A percentile compares a stretch with the other conserved stretches of the same genome.
Conservation (phyloP, 2,888 invertebrate genomes). For the Poecilus cupreus region DNA sequence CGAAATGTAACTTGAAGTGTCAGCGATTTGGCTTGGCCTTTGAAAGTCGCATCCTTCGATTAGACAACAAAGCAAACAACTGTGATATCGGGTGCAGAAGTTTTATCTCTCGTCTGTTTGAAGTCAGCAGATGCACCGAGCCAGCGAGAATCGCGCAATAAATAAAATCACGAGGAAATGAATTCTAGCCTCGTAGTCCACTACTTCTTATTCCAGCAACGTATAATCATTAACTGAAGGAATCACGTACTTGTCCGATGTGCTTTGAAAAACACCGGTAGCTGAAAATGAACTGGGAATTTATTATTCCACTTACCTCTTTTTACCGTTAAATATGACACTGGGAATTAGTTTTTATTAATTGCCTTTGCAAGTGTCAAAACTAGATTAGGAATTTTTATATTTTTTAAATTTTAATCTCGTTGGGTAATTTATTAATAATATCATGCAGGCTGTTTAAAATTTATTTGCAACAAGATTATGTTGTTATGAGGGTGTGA, state of each 20-base stretch:
- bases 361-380: too few relatives aligned
- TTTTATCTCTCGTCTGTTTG: not conserved
- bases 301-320: slow-evolving; percentile 9
- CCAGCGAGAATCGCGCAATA: slow-evolving; percentile 15
- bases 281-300: slow-evolving; percentile 17
- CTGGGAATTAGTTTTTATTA: not conserved
- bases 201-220: slow-evolving; percentile 9
- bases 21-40: too few relatives aligned
- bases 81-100: too few relatives aligned
- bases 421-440: too few relatives aligned
- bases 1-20: too few relatives aligned
- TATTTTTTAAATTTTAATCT: too few relatives aligned
- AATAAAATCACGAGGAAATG: slow-evolving; percentile 35
- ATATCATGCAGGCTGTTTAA: not conserved
- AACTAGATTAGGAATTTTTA: too few relatives aligned
- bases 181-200: slow-evolving; percentile 18
- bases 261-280: slow-evolving; percentile 2
- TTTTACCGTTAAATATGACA: not conserved
- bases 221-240: slow-evolving; percentile 27
- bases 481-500: not conserved
- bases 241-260: slow-evolving; percentile 34
- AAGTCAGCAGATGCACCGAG: slow-evolving; percentile 3
- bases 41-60: too few relatives aligned
- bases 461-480: not conserved
- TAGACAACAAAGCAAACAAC: too few relatives aligned